A percentile compares a stretch with the other conserved stretches of the same genome.
These are phyloP conservation scores for Hofmannophila pseudospretella DNA, from an alignment of 2,888 invertebrate species.

Conservation along the genomic window DNA sequence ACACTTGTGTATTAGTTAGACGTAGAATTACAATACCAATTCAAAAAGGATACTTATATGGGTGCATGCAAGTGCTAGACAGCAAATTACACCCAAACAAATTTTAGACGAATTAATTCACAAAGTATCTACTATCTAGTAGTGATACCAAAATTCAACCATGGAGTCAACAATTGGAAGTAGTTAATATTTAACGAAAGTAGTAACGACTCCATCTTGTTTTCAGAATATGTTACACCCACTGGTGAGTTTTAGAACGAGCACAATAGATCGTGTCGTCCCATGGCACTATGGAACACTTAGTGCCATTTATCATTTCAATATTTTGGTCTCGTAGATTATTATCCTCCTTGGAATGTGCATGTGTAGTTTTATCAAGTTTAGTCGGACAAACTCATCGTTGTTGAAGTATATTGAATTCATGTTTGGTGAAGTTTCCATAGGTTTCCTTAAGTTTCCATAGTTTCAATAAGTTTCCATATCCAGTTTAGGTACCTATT, in stretches of 20 bases:
- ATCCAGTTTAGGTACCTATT: too few species aligned
- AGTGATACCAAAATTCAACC: conserved; percentile 49
- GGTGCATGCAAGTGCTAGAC: conserved; percentile 20
- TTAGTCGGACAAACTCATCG: not conserved
- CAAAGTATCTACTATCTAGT: conserved; percentile 13
- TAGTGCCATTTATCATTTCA: conserved; percentile 17
- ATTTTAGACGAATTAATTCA: conserved; percentile 5
- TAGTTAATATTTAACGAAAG: conserved; percentile 46
- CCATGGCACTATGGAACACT: conserved; percentile 20
- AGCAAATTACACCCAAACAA: conserved; percentile 8
- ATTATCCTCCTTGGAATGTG: conserved; percentile 26
- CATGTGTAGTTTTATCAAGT: conserved; percentile 19
- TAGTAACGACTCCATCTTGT: conserved; percentile 77
- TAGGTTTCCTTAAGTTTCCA: not conserved
- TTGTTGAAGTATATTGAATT: too few species aligned
- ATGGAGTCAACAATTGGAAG: conserved; percentile 71
- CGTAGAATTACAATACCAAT: not conserved
- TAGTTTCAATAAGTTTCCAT: too few species aligned
- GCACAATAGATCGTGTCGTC: conserved; percentile 43
- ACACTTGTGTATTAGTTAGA: not conserved
- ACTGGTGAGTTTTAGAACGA: conserved; percentile 72
- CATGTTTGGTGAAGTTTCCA: not conserved
- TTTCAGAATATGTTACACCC: conserved; percentile 77
- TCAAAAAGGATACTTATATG: conserved; percentile 5
- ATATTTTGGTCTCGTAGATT: conserved; percentile 23